Evolutionary conservation across 2,113 vertebrate species (phyloP), one percentile per base, ranked within the genome.

Genomic region (Benitochromis conjunctus): DNA sequence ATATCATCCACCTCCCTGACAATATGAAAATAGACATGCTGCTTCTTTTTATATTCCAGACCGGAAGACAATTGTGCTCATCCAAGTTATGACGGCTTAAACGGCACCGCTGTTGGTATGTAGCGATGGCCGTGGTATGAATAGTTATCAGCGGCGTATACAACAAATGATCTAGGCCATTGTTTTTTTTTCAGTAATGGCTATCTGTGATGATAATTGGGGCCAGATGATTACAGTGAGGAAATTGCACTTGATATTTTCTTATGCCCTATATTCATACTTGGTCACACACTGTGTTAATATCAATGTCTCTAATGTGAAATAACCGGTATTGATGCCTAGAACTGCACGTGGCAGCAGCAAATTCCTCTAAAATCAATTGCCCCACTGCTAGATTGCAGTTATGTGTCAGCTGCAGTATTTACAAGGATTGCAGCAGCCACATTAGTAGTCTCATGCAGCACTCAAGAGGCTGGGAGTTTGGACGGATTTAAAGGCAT

Each of bases 21-120:
- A 92, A 84, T 84, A 94, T 92, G 83, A 91, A 94, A 94, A 93
- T 94, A 94, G 92, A 94, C 81, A 53, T 62, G 84, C 48, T 29
- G 18, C 78, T 62, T 88, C 62, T 89, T 86, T 91, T 86, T 87
- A 78, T 83, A 55, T 56, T 64, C 78, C 80, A 84, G 41, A 91
- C 80, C 78, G 83, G 83, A 93, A 86, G 84, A 82, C 83, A 85
- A 82, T 86, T 69, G 84, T 3, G 9, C 51, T 83, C 1, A 3
- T 79, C 18, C 54, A 84, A 79, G 34, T 77, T 81, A 81, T 69
- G 58, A 80, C 16, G 29, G 26, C 56, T 81, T 83, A 21, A 83
- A 82, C 71, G 13, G 43, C 60, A 74, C 10, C 9, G 9, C 10
- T 54, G 62, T 74, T 21, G 54, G 51, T 14, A 41, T 79, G 29